phyloP scores from a whole-genome alignment of 2,113 vertebrate species.

The Serinus canaria region DNA sequence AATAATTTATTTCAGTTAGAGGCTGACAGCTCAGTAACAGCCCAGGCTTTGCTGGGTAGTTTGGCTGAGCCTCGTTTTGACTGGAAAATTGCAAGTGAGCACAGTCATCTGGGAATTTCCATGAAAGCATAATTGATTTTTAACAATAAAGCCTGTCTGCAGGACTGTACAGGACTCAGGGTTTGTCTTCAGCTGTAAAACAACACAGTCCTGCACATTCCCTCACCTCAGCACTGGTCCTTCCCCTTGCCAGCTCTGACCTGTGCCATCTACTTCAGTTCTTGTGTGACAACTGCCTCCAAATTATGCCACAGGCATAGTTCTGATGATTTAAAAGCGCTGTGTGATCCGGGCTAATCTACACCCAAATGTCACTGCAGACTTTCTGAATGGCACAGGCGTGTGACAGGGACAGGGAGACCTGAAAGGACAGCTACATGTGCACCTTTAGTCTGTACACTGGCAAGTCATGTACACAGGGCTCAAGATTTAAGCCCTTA shows the following conservation, averaged over 20 bases:
- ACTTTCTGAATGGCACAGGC: neutral
- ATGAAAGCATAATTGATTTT: slow-evolving; percentile 54
- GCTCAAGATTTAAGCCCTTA: neutral
- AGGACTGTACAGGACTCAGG: slow-evolving; percentile 5
- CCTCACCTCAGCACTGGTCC: neutral
- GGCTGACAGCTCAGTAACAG: neutral
- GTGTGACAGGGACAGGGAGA: accelerated
- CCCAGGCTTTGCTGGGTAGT: neutral
- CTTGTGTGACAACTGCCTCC: neutral
- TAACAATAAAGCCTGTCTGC: slow-evolving; percentile 27
- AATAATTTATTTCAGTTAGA: slow-evolving; percentile 14
- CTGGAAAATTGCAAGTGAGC: slow-evolving; percentile 34
- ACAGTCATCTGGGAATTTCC: slow-evolving; percentile 32
- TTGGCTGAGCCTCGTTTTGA: neutral
- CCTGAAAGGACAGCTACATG: neutral
- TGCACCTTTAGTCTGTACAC: neutral
- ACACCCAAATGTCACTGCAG: neutral
- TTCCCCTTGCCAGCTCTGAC: neutral
- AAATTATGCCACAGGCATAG: neutral
- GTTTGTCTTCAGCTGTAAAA: neutral
- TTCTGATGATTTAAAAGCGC: neutral
- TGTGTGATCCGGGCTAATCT: neutral
- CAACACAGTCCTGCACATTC: neutral
- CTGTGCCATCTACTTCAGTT: neutral
- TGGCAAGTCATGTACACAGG: neutral